Evolutionary conservation across 2,888 invertebrate genomes (phyloP).

Genomic region (Amblyteles armatorius): DNA sequence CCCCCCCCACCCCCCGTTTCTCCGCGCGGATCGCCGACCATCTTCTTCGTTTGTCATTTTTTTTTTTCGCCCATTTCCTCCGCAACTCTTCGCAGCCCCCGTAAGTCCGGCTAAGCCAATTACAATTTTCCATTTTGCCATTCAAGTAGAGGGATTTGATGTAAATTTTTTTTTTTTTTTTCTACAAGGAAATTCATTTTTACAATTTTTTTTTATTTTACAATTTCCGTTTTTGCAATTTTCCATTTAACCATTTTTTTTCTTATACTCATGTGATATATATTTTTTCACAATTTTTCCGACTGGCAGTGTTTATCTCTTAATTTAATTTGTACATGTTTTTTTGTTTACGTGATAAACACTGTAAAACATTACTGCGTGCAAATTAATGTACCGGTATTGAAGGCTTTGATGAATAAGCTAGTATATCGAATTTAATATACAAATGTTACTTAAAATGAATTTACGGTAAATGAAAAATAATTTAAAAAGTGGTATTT

Average conservation of each 20-base stretch:
- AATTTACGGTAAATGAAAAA: too few relatives aligned
- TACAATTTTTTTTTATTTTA: too few relatives aligned
- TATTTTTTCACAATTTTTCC: not conserved
- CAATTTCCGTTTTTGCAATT: not conserved
- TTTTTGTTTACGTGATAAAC: not conserved
- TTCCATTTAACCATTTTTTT: not conserved
- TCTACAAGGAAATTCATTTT: too few relatives aligned
- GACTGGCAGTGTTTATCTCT: not conserved
- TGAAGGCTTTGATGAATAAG: too few relatives aligned
- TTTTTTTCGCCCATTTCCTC: not conserved
- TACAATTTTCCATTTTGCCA: not conserved
- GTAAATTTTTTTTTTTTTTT: too few relatives aligned
- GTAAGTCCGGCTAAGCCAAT: not conserved
- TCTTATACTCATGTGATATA: not conserved
- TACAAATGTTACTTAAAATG: too few relatives aligned
- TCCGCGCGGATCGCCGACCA: slow-evolving; percentile 41
- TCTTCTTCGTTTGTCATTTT: not conserved
- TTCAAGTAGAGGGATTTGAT: not conserved
- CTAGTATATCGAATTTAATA: too few relatives aligned
- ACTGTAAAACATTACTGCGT: too few relatives aligned
- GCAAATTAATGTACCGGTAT: too few relatives aligned
- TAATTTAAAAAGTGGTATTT: too few relatives aligned
- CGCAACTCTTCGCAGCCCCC: not conserved
- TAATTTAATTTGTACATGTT: not conserved
- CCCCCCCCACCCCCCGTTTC: slow-evolving; percentile 24